Evolutionary conservation across 2,888 invertebrate species (phyloP).

Genomic region (Cheilosia vulpina): DNA sequence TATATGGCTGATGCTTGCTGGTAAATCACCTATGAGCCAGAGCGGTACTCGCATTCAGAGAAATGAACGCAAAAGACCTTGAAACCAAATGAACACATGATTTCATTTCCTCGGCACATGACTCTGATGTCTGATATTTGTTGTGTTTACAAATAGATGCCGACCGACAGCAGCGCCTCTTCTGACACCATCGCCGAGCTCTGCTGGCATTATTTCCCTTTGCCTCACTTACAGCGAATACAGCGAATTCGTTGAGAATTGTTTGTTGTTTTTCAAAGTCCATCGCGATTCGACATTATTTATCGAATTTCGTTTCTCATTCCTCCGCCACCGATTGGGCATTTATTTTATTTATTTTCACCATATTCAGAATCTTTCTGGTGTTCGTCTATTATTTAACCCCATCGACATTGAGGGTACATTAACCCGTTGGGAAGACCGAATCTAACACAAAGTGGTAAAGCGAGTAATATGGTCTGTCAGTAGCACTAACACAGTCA

Average conservation of each 20-base stretch:
- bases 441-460: slow-evolving; percentile 25
- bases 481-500: slow-evolving; percentile 31
- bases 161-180: slow-evolving; percentile 17
- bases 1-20: slow-evolving; percentile 10
- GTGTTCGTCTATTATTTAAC: slow-evolving; percentile 56
- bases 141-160: slow-evolving; percentile 62
- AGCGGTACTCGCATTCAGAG: slow-evolving; percentile 27
- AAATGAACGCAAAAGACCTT: slow-evolving; percentile 65
- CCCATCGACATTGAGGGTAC: slow-evolving; percentile 68
- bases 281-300: slow-evolving; percentile 10
- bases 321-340: slow-evolving; percentile 31
- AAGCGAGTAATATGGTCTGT: neutral
- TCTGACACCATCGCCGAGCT: slow-evolving; percentile 5
- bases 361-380: slow-evolving; percentile 39
- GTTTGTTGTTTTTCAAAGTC: neutral
- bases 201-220: neutral
- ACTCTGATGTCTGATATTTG: slow-evolving; percentile 36
- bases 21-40: slow-evolving; percentile 22
- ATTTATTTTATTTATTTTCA: slow-evolving; percentile 31
- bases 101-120: slow-evolving; percentile 71
- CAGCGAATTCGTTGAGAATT: neutral
- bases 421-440: slow-evolving; percentile 46
- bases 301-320: slow-evolving; percentile 24
- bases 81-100: slow-evolving; percentile 64
- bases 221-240: neutral